phyloP scores from a whole-genome alignment of 2,888 invertebrate genomes.

The Spisula subtruncata region DNA sequence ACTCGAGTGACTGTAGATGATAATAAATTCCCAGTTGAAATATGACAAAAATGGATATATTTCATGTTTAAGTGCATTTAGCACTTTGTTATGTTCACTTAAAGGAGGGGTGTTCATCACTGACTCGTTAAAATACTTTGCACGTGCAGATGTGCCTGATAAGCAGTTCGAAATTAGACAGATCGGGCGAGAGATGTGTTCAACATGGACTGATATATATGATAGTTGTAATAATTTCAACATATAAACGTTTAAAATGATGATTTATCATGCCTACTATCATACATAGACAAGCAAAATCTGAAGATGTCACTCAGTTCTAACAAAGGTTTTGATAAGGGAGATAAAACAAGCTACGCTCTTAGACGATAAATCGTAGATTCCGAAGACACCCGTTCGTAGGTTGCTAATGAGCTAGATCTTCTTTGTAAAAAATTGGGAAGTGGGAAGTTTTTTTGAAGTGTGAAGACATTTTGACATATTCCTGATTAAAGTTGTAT shows the following conservation, averaged over 20 bases:
- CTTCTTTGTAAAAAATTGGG: not conserved
- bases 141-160: not conserved
- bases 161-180: not conserved
- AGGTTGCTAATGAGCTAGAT: not conserved
- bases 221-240: constrained; percentile 30
- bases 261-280: constrained; percentile 46
- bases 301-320: constrained; percentile 48
- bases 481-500: constrained; percentile 3
- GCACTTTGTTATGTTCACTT: not conserved
- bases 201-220: constrained; percentile 8
- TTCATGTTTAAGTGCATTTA: not conserved
- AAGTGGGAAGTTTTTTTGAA: not conserved
- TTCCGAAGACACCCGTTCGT: not conserved
- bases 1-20: too few species aligned
- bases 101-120: not conserved
- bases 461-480: constrained; percentile 5
- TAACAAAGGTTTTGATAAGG: constrained; percentile 35
- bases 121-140: constrained; percentile 10
- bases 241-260: constrained; percentile 48
- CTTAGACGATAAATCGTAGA: not conserved
- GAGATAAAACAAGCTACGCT: constrained; percentile 5
- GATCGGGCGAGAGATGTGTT: not conserved
- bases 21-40: too few species aligned
- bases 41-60: not conserved
- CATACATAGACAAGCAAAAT: constrained; percentile 29